phyloP scores from a whole-genome alignment of 1,140 invertebrate species.

The Drosophila baimaii region DNA sequence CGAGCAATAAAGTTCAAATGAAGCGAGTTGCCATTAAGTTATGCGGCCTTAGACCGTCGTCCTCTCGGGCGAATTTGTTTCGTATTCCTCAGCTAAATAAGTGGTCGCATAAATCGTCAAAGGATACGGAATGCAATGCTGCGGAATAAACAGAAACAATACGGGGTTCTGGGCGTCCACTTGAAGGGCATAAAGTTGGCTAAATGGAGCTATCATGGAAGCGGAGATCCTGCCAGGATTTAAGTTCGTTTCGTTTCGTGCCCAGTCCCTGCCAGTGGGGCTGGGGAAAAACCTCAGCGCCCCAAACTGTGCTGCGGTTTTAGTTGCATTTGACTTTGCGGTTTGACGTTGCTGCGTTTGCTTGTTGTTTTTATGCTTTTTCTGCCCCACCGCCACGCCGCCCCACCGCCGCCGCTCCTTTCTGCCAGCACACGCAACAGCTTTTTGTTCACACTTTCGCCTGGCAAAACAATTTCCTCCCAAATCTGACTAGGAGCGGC shows the following conservation, averaged over 20 bases:
- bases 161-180: background rate
- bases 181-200: constrained; percentile 29
- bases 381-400: constrained; percentile 33
- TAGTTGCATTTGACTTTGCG: constrained; percentile 81
- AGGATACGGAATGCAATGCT: constrained; percentile 53
- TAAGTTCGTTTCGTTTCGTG: constrained; percentile 17
- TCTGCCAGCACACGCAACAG: constrained; percentile 77
- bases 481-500: constrained; percentile 42
- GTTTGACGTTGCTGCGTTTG: constrained; percentile 77
- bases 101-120: constrained; percentile 78
- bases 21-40: constrained; percentile 76
- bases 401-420: constrained; percentile 41
- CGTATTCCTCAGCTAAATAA: constrained; percentile 66
- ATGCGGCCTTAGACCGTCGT: constrained; percentile 67
- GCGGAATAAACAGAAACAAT: constrained; percentile 58
- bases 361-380: constrained; percentile 59
- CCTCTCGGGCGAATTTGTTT: constrained; percentile 46
- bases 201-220: constrained; percentile 9
- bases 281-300: constrained; percentile 48
- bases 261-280: background rate
- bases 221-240: constrained; percentile 26
- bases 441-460: constrained; percentile 82
- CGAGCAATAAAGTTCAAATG: constrained; percentile 80
- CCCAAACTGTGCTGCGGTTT: constrained; percentile 74
- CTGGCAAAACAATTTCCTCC: constrained; percentile 76